Conservation (phyloP, 2,113 vertebrate genomes). For the Callipepla californica region DNA sequence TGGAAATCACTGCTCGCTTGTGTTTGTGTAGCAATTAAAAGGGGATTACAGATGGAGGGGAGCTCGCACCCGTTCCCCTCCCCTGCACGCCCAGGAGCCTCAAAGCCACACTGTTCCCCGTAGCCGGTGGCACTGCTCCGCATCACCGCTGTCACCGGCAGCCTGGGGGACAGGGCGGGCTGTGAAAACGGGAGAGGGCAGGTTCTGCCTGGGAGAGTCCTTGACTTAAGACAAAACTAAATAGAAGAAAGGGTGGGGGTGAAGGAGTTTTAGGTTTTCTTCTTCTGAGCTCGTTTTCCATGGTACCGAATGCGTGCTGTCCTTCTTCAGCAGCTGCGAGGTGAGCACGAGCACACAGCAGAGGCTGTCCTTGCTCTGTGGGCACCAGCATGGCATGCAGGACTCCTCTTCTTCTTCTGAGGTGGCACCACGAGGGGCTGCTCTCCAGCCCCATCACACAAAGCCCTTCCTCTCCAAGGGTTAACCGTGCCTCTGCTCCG, state of each 20-base stretch:
- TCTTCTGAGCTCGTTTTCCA: background rate
- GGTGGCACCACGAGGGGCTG: background rate
- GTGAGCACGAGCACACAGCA: background rate
- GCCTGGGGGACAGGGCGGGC: constrained; percentile 30
- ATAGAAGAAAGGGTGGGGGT: background rate
- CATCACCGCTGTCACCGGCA: background rate
- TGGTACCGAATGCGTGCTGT: background rate
- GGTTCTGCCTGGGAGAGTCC: constrained; percentile 27
- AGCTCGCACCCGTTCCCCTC: constrained; percentile 53
- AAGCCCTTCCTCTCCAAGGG: background rate
- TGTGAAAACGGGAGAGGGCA: constrained; percentile 1
- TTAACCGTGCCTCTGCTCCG: accelerated
- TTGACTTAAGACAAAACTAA: background rate
- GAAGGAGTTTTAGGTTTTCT: background rate
- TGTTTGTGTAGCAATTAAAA: constrained; percentile 78
- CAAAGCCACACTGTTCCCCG: constrained; percentile 60
- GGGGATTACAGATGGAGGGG: constrained; percentile 64
- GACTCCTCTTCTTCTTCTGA: background rate
- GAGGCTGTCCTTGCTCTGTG: background rate
- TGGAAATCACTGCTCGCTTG: constrained; percentile 43
- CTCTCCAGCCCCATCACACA: background rate
- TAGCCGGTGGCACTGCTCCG: constrained; percentile 11
- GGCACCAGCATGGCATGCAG: accelerated
- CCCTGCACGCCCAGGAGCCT: constrained; percentile 35
- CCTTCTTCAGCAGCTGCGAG: accelerated